A percentile compares a stretch with the other conserved stretches of the same genome.
phyloP scores from a whole-genome alignment of 2,797 vertebrate genomes.

The Picus viridis region DNA sequence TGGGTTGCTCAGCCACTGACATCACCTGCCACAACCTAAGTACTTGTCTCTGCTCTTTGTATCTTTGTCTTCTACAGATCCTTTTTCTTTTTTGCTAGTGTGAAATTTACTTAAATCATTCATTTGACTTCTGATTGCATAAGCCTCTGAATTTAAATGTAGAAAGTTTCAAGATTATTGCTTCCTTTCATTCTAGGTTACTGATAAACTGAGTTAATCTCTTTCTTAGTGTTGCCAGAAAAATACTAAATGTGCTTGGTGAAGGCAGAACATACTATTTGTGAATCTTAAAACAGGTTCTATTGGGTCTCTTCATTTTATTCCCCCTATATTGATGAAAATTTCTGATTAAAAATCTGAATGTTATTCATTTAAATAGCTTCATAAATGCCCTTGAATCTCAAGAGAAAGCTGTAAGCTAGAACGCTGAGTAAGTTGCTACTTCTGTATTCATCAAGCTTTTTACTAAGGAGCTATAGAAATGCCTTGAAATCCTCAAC shows the following conservation, averaged over 20 bases:
- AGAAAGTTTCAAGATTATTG: not conserved
- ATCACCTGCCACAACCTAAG: not conserved
- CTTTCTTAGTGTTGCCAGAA: not conserved
- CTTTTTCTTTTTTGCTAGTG: not conserved
- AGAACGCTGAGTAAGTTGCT: not conserved
- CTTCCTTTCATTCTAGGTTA: constrained; percentile 25
- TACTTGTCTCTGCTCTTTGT: not conserved
- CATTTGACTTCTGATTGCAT: not conserved
- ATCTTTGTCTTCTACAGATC: not conserved
- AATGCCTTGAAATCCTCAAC: not conserved
- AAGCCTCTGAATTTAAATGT: constrained; percentile 2
- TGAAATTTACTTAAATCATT: not conserved
- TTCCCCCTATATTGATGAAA: not conserved
- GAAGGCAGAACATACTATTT: not conserved
- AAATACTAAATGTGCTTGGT: not conserved
- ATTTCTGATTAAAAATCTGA: not conserved
- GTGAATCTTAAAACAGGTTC: not conserved
- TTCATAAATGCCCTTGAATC: not conserved
- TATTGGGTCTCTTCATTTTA: not conserved
- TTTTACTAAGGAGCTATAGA: not conserved
- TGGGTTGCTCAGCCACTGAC: not conserved
- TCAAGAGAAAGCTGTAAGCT: not conserved
- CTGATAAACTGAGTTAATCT: not conserved
- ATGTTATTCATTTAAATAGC: not conserved
- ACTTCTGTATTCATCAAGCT: not conserved